A percentile compares a stretch with the other conserved stretches of the same genome.
These are phyloP conservation scores for Acleris emargana DNA, from an alignment of 2,888 invertebrate species.

Conservation along the genomic window DNA sequence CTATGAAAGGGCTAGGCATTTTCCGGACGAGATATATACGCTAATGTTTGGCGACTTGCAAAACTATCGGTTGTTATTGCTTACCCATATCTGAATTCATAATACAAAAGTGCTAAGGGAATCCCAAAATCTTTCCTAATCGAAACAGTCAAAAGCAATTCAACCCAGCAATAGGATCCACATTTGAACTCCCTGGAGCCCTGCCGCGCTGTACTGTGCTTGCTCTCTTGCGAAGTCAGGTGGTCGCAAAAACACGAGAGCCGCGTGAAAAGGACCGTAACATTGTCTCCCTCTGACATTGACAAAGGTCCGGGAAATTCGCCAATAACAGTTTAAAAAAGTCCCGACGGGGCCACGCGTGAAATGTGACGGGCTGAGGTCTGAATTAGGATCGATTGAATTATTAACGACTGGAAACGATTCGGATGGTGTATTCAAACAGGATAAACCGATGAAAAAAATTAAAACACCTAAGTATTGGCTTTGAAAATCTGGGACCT, in stretches of 20 bases:
- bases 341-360: conserved; percentile 38
- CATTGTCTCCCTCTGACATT: conserved; percentile 50
- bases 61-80: too few relatives aligned
- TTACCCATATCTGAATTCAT: too few relatives aligned
- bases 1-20: too few relatives aligned
- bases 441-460: too few relatives aligned
- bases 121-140: too few relatives aligned
- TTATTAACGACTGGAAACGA: conserved; percentile 6
- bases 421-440: too few relatives aligned
- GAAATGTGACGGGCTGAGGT: conserved; percentile 4
- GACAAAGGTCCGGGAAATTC: conserved; percentile 49
- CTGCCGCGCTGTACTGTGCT: conserved; percentile 17
- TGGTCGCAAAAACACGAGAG: conserved; percentile 49
- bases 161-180: neutral
- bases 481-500: too few relatives aligned
- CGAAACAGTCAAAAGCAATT: too few relatives aligned
- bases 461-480: too few relatives aligned
- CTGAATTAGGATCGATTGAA: conserved; percentile 5
- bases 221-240: conserved; percentile 44
- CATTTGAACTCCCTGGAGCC: conserved; percentile 11
- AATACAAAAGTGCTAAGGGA: too few relatives aligned
- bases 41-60: too few relatives aligned
- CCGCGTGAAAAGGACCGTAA: conserved; percentile 45
- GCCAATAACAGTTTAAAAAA: conserved; percentile 50
- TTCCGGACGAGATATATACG: too few relatives aligned